These are phyloP conservation scores for Alethe diademata DNA, from an alignment of 2,113 vertebrate species.

Conservation along the genomic window DNA sequence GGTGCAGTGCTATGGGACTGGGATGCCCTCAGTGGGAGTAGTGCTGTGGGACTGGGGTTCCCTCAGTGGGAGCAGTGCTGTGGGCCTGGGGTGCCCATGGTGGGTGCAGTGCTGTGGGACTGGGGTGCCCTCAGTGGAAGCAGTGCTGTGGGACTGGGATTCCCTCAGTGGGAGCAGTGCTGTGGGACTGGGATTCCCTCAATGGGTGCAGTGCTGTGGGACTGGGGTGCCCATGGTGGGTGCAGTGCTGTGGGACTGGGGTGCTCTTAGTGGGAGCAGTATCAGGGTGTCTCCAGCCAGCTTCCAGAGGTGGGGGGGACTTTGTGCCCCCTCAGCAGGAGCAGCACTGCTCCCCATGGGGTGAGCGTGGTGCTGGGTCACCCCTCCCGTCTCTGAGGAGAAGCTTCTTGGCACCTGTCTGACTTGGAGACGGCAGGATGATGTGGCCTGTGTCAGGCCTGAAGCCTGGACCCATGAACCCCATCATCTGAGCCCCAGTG, in stretches of 20 bases:
- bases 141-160: not conserved
- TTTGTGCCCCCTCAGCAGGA: not conserved
- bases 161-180: accelerated
- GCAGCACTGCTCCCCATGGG: not conserved
- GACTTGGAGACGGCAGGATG: not conserved
- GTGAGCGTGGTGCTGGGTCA: accelerated
- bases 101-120: not conserved
- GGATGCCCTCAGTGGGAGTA: accelerated
- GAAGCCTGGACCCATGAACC: not conserved
- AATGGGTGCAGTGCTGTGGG: accelerated
- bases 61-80: accelerated
- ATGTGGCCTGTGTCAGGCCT: accelerated
- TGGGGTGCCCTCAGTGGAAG: accelerated
- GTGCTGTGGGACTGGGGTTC: not conserved
- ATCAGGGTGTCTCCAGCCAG: not conserved
- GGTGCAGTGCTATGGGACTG: not conserved
- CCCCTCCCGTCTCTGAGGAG: not conserved
- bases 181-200: not conserved
- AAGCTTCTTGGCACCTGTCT: accelerated
- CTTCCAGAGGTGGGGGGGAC: not conserved
- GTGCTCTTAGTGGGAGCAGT: accelerated
- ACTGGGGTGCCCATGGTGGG: not conserved
- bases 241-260: not conserved
- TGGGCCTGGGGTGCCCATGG: no score
- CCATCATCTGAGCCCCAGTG: accelerated